Percentiles rank a stretch among this genome's conserved stretches.
These are phyloP conservation scores for Nephrotoma guestfalica DNA, from an alignment of 2,888 invertebrate species.

Conservation along the genomic window DNA sequence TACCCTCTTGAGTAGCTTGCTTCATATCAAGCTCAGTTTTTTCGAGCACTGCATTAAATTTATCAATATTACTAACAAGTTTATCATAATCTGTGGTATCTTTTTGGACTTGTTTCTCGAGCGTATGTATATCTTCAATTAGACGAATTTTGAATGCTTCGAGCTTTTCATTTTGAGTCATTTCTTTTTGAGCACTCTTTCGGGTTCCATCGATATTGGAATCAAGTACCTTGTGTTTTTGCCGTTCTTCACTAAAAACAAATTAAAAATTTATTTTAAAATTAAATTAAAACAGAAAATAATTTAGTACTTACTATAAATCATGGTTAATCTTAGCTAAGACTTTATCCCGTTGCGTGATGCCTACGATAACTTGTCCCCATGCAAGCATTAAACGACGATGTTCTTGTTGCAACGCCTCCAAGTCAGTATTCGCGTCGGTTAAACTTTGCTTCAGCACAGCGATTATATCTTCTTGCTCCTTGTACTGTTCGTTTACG, in stretches of 20 bases:
- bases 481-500: slow-evolving; percentile 46
- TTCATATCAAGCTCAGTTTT: slow-evolving; percentile 47
- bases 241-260: slow-evolving; percentile 38
- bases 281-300: slow-evolving; percentile 7
- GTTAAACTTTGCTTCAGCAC: slow-evolving; percentile 42
- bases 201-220: slow-evolving; percentile 50
- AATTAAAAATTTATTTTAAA: slow-evolving; percentile 7
- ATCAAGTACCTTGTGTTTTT: slow-evolving; percentile 39
- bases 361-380: slow-evolving; percentile 58
- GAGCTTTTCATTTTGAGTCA: slow-evolving; percentile 48
- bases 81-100: slow-evolving; percentile 38
- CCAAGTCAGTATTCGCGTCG: slow-evolving; percentile 56
- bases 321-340: slow-evolving; percentile 45
- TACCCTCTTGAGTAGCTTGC: slow-evolving; percentile 33
- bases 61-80: slow-evolving; percentile 39
- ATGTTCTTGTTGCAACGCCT: slow-evolving; percentile 54
- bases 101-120: slow-evolving; percentile 32
- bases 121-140: slow-evolving; percentile 37
- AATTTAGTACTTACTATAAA: slow-evolving; percentile 34
- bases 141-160: slow-evolving; percentile 44
- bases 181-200: slow-evolving; percentile 48
- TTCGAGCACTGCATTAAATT: slow-evolving; percentile 41
- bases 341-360: slow-evolving; percentile 51
- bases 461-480: slow-evolving; percentile 49
- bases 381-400: slow-evolving; percentile 54